Percentiles rank a stretch among this genome's conserved stretches.
phyloP scores from a whole-genome alignment of 2,888 invertebrate species.

The Mellilla xanthometata region DNA sequence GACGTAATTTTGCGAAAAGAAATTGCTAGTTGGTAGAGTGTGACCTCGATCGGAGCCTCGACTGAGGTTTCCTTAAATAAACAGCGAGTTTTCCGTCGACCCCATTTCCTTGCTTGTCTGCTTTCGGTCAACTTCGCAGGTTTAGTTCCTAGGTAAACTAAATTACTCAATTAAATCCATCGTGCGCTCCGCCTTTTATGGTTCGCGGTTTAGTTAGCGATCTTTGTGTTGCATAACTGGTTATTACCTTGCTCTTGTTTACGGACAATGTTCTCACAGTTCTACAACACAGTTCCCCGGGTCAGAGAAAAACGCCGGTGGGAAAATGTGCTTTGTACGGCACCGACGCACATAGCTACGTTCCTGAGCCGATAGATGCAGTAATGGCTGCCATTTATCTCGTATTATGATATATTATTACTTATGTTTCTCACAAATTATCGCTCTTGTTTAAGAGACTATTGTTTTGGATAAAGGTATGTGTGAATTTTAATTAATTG shows the following conservation, averaged over 20 bases:
- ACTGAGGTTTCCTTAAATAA: constrained; percentile 26
- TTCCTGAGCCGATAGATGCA: constrained; percentile 24
- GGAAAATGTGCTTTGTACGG: constrained; percentile 44
- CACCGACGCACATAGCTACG: constrained; percentile 23
- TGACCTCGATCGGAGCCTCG: constrained; percentile 23
- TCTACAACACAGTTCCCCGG: constrained; percentile 50
- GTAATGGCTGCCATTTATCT: constrained; percentile 7
- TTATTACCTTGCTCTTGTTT: constrained; percentile 65
- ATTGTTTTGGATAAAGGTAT: constrained; percentile 31
- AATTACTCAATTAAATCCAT: constrained; percentile 63
- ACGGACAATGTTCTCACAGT: constrained; percentile 57
- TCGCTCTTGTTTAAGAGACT: constrained; percentile 7
- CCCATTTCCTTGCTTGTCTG: constrained; percentile 41
- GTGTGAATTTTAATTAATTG: too few relatives aligned
- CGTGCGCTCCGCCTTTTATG: constrained; percentile 24
- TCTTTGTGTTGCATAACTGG: constrained; percentile 60
- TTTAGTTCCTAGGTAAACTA: constrained; percentile 44
- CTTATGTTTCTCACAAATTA: constrained; percentile 17
- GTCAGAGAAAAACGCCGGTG: constrained; percentile 61
- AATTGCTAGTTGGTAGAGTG: constrained; percentile 16
- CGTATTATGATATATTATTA: not conserved
- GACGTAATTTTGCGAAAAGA: constrained; percentile 10
- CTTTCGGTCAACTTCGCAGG: constrained; percentile 30
- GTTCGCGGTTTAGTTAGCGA: constrained; percentile 48
- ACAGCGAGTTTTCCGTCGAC: constrained; percentile 28